phyloP scores from a whole-genome alignment of 2,797 vertebrate species.

The Diceros bicornis region DNA sequence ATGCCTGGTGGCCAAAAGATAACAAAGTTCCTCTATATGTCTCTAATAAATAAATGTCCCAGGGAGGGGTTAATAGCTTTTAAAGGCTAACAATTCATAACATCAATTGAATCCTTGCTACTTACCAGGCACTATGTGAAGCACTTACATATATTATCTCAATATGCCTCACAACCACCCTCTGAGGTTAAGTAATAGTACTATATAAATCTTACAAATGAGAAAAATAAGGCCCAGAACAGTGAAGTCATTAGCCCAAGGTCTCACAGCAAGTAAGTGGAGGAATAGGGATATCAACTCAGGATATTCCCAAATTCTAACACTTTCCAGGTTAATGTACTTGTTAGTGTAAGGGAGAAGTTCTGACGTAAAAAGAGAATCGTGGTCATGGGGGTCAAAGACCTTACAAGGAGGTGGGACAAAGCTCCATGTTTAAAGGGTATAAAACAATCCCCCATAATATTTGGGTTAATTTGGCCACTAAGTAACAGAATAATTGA shows the following conservation, averaged over 20 bases:
- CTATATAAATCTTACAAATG: background rate
- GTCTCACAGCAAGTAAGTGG: background rate
- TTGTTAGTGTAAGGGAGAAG: background rate
- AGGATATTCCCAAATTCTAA: background rate
- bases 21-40: background rate
- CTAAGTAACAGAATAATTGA: background rate
- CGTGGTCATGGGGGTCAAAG: background rate
- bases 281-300: background rate
- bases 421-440: background rate
- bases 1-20: background rate
- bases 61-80: background rate
- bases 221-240: background rate
- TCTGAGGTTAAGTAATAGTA: background rate
- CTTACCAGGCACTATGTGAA: background rate
- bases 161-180: background rate
- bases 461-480: background rate
- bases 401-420: background rate
- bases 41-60: background rate
- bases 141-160: background rate
- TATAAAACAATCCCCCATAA: background rate
- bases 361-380: background rate
- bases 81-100: background rate
- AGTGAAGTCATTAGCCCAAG: background rate
- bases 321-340: background rate
- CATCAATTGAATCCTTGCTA: background rate